Base-by-base conservation (phyloP, 2,113 vertebrate genomes). In the Perca schrenkii region DNA sequence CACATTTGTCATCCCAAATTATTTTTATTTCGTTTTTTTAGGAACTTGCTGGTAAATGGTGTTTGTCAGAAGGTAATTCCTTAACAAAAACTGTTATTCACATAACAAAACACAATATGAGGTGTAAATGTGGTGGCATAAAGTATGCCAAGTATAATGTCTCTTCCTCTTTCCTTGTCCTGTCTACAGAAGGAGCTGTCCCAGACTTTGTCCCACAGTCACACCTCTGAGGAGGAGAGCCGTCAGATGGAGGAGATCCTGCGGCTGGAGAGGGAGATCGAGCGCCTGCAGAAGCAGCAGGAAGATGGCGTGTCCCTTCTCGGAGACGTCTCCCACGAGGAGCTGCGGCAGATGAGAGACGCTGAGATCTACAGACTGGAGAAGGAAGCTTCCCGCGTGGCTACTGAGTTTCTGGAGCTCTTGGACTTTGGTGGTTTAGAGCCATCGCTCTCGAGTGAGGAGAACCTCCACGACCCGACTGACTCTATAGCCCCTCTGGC, bases 241-340 rank as follows among this genome's bases (percentile, higher is more conserved):
- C 96, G 95, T 73, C 97, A 98, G 92, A 97, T 98, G 97, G 96
- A 97, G 89, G 96, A 97, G 93, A 98, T 98, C 82, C 93, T 97
- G 82, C 94, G 97, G 8, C 92, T 98, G 75, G 97, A 98, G 91
- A 94, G 95, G 74, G 97, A 98, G 94, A 98, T 98, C 25, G 97
- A 98, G 83, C 96, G 96, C 6, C 88, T 98, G 77, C 97, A 97
- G 86, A 95, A 93, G 86, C 96, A 97, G 90, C 96, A 96, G 8
- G 94, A 96, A 53, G 97, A 97, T 25, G 95, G 96, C n/a, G 95
- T 97, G 77, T 97, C 97, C 57, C 94, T 97, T 40, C 89, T 96
- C 10, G 96, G 95, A 34, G 95, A 96, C 46, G 91, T 92, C 65
- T 94, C 96, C 10, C 93, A 86, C 2, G 96, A 95, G 52, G 97